Conservation (phyloP, 2,888 invertebrate species). For the Marasmarcha lunaedactyla region DNA sequence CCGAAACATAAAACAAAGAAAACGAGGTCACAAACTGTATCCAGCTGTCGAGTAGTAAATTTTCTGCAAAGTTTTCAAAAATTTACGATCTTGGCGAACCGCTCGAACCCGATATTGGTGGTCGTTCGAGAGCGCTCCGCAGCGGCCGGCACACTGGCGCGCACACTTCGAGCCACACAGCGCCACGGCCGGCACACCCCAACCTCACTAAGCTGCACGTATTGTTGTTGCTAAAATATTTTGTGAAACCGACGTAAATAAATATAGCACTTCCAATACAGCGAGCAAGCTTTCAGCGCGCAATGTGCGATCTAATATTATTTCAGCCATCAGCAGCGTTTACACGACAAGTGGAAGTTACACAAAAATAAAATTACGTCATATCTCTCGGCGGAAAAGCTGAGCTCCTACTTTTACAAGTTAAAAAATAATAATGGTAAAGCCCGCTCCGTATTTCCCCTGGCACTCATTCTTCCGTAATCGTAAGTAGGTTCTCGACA, state of each 20-base stretch:
- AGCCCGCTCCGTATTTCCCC: constrained; percentile 33
- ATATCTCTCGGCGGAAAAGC: constrained; percentile 1
- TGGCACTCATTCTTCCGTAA: constrained; percentile 23
- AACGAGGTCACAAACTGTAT: constrained; percentile 12
- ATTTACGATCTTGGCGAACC: constrained; percentile 30
- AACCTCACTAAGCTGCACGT: no score
- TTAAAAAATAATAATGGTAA: constrained; percentile 12
- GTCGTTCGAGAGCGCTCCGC: background rate
- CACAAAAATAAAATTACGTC: constrained; percentile 7
- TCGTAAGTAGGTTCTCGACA: background rate
- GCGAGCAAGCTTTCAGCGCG: background rate
- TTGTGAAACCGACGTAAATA: background rate
- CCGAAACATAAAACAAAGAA: background rate
- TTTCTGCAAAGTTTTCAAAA: constrained; percentile 21
- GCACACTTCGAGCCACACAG: constrained; percentile 33
- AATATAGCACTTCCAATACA: background rate
- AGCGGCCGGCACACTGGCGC: constrained; percentile 13
- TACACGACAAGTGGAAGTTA: background rate
- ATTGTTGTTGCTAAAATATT: constrained; percentile 5
- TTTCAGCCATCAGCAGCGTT: background rate
- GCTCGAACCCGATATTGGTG: constrained; percentile 28
- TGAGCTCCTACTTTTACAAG: constrained; percentile 10
- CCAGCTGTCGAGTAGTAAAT: constrained; percentile 21
- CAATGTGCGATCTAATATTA: background rate
- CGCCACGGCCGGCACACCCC: constrained; percentile 22